Percentiles rank a stretch among this genome's conserved stretches.
Conservation (phyloP, 2,113 vertebrate species). For the Macroglossus sobrinus region DNA sequence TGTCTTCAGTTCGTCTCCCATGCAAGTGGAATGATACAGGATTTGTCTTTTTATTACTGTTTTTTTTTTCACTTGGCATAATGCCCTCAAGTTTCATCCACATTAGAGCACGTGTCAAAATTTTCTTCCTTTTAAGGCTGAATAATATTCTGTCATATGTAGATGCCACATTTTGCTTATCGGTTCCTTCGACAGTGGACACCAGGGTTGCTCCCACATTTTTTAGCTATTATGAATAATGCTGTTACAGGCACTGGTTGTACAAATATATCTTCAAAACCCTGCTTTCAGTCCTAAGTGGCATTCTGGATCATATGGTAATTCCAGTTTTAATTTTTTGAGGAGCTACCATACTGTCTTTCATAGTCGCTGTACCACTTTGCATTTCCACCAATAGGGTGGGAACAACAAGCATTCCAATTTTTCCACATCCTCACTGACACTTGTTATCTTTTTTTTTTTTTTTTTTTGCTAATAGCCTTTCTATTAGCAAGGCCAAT, state of each 20-base stretch:
- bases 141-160: neutral
- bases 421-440: neutral
- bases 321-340: neutral
- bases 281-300: neutral
- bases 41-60: neutral
- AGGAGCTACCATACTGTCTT: neutral
- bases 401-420: neutral
- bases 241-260: neutral
- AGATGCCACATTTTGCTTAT: neutral
- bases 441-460: neutral
- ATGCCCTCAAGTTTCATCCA: neutral
- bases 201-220: neutral
- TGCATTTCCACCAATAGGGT: neutral
- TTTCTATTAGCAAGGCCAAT: neutral
- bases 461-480: neutral
- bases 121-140: neutral
- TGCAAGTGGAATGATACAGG: neutral
- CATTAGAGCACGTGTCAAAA: neutral
- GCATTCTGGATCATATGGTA: neutral
- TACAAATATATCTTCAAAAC: neutral
- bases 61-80: neutral
- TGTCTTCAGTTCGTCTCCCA: neutral
- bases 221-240: neutral
- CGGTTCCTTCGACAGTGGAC: neutral
- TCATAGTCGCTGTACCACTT: neutral